phyloP scores from a whole-genome alignment of 2,888 invertebrate genomes.

The Protula sp. region DNA sequence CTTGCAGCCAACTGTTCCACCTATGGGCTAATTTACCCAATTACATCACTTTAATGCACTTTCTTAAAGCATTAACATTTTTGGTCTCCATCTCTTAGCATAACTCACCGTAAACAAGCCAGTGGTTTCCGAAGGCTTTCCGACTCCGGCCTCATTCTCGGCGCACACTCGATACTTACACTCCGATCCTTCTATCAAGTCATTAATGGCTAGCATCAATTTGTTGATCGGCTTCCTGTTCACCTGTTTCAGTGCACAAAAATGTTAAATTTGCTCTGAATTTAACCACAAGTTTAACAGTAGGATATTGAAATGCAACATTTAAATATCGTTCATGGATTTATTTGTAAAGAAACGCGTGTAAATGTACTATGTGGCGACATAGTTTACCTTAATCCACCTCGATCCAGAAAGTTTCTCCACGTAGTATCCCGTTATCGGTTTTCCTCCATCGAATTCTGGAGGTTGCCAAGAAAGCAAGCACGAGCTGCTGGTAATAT shows the following conservation, averaged over 20 bases:
- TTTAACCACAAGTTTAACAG: too few relatives aligned
- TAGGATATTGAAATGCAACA: too few relatives aligned
- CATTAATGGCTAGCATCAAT: slow-evolving; percentile 37
- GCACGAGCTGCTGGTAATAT: slow-evolving; percentile 42
- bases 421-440: slow-evolving; percentile 41
- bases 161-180: slow-evolving; percentile 51
- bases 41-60: too few relatives aligned
- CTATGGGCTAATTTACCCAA: too few relatives aligned
- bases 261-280: too few relatives aligned
- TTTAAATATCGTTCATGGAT: too few relatives aligned
- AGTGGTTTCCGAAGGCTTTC: slow-evolving; percentile 43
- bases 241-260: too few relatives aligned
- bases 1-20: too few relatives aligned
- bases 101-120: slow-evolving; percentile 12
- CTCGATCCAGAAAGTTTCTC: slow-evolving; percentile 21
- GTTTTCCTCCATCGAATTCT: slow-evolving; percentile 49
- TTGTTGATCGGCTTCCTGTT: slow-evolving; percentile 71
- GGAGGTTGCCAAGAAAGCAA: slow-evolving; percentile 47
- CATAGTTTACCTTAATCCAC: slow-evolving; percentile 13
- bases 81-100: too few relatives aligned
- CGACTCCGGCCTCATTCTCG: slow-evolving; percentile 47
- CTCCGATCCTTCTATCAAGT: slow-evolving; percentile 42
- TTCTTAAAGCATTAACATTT: too few relatives aligned
- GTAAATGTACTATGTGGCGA: too few relatives aligned
- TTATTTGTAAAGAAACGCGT: too few relatives aligned